Conservation (phyloP, 2,888 invertebrate species). For the Ectemnius lituratus region DNA sequence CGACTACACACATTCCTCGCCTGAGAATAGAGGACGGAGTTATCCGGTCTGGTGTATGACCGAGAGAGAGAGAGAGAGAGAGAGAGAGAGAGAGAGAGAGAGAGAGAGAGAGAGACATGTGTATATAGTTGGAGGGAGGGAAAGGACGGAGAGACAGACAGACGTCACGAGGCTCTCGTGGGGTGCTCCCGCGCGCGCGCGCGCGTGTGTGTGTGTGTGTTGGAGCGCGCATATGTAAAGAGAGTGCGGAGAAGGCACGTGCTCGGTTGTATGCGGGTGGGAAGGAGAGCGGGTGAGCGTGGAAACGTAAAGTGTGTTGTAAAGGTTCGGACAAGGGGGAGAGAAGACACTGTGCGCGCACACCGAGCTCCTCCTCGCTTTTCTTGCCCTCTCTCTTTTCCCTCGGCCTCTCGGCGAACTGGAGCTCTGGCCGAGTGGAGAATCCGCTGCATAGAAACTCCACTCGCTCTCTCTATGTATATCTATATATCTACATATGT, state of each 20-base stretch:
- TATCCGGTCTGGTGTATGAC: no score
- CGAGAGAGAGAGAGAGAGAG: no score
- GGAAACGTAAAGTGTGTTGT: constrained; percentile 3
- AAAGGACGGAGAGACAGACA: neutral
- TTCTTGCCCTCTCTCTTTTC: no score
- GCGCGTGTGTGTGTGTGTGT: constrained; percentile 7
- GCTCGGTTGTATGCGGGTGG: no score
- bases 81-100: no score
- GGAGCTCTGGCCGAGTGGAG: no score
- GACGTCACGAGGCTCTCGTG: neutral
- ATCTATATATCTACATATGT: no score
- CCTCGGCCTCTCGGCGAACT: no score
- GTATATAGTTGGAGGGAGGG: neutral
- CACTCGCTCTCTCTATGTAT: no score
- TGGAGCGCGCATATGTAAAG: constrained; percentile 7
- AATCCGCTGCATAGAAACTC: no score
- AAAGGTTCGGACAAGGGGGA: constrained; percentile 24
- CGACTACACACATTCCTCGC: constrained; percentile 29
- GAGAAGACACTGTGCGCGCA: neutral
- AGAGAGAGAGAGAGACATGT: neutral
- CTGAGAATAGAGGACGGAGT: neutral
- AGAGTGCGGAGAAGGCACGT: neutral
- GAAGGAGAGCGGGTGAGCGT: constrained; percentile 10
- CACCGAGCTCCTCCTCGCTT: no score
- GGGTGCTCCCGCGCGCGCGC: neutral